Percentiles rank a stretch among this genome's conserved stretches.
Evolutionary conservation across 1,140 invertebrate genomes (phyloP).

Genomic region (Philopotamus ludificatus): DNA sequence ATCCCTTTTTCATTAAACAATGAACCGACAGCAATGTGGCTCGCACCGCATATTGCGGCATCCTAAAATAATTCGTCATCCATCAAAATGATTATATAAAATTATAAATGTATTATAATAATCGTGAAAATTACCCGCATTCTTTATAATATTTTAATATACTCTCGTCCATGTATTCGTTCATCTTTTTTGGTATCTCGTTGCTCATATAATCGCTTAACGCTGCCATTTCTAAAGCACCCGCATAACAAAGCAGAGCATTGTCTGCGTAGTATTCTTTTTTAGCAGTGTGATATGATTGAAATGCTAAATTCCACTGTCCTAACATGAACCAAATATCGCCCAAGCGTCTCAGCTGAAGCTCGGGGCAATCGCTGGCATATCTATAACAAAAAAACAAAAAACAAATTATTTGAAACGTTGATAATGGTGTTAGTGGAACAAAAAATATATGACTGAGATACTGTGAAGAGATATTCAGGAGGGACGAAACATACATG

Average conservation of each 20-base stretch:
- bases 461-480: conserved; percentile 13
- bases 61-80: conserved; percentile 52
- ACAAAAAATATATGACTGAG: conserved; percentile 13
- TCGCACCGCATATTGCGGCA: conserved; percentile 86
- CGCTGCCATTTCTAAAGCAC: conserved; percentile 93
- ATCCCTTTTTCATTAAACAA: conserved; percentile 72
- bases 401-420: conserved; percentile 5
- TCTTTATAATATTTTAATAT: conserved; percentile 86
- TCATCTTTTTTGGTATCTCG: conserved; percentile 71
- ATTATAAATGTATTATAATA: not conserved
- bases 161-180: conserved; percentile 91
- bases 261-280: conserved; percentile 94
- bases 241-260: conserved; percentile 96
- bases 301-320: conserved; percentile 89
- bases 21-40: conserved; percentile 86
- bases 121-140: conserved; percentile 67
- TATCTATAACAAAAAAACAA: conserved; percentile 73
- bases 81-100: not conserved
- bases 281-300: conserved; percentile 91
- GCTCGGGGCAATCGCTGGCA: conserved; percentile 84
- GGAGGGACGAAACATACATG: conserved; percentile 20
- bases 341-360: conserved; percentile 87
- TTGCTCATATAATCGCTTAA: conserved; percentile 88
- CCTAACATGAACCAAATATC: conserved; percentile 97
- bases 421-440: not conserved